These are phyloP conservation scores for Meandrina meandrites DNA, from an alignment of 92 coral and sea anemone genomes.

Conservation along the genomic window DNA sequence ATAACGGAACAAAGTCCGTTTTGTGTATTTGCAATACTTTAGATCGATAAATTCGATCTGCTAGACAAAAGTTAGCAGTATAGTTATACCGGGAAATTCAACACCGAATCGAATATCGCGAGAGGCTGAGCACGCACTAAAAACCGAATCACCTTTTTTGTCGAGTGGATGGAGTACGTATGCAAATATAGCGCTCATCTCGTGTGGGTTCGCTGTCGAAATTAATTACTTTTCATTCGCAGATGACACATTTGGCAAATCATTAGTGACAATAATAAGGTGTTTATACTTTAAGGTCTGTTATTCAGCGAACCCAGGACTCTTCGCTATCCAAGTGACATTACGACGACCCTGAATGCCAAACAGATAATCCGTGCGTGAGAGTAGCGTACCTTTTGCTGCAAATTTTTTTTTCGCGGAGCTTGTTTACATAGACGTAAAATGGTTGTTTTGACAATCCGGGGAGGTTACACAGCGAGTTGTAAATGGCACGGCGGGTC, in stretches of 20 bases:
- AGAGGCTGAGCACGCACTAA: conserved; percentile 18
- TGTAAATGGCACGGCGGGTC: conserved; percentile 49
- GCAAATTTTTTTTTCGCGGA: conserved; percentile 18
- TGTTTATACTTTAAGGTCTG: conserved; percentile 80
- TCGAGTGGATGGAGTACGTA: conserved; percentile 39
- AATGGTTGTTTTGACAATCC: conserved; percentile 46
- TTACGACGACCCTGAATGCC: conserved; percentile 18
- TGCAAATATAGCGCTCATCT: conserved; percentile 58
- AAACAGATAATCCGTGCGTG: conserved; percentile 32
- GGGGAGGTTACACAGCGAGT: conserved; percentile 38
- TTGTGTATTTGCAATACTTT: conserved; percentile 28
- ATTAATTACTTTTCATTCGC: conserved; percentile 80
- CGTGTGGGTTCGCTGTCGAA: conserved; percentile 69
- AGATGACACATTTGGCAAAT: conserved; percentile 89
- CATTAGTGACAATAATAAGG: conserved; percentile 94
- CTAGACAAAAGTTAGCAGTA: conserved; percentile 15
- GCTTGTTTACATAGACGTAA: conserved; percentile 56
- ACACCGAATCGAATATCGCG: conserved; percentile 30
- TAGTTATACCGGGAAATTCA: conserved; percentile 8
- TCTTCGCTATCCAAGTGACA: conserved; percentile 45
- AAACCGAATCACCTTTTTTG: conserved; percentile 20
- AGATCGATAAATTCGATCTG: conserved; percentile 39
- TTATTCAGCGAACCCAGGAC: conserved; percentile 40
- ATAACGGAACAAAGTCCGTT: conserved; percentile 24
- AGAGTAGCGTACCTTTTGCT: conserved; percentile 43